Base-by-base conservation (phyloP, 2,888 invertebrate species). In the Hyalella azteca region DNA sequence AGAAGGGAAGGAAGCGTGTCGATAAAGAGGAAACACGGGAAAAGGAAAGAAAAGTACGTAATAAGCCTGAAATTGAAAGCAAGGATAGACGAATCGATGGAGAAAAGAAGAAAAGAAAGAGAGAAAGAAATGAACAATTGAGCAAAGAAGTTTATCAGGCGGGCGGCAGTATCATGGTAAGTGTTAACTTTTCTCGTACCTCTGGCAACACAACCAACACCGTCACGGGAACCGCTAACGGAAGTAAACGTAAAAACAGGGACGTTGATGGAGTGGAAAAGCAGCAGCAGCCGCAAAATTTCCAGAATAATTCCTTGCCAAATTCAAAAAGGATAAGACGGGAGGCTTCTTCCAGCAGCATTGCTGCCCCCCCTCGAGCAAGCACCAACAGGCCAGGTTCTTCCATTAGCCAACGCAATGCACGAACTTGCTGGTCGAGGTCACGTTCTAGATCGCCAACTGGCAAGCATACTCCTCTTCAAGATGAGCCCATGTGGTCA, bases 161-260 rank as follows among this genome's bases (percentile, higher is more conserved):
- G 15, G 96, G 96, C 3, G 95, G 96, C 88, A 96, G 95, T 87
- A 96, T 96, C 86, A 91, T 96, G 84, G 95, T 96, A 15, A 95
- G 95, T 88, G 95, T 96, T 26, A 95, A 95, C 88, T 96, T 96
- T 88, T 77, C 78, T 11, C 59, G 83, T 5, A 80, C 78, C 40
- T 77, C 79, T n/a, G 83, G 79, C 32, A 83, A 80, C 59, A 41
- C 40, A 15, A 75, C 40, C 9, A 45, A 45, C n/a, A 45, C 40
- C 3, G 45, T 45, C 29, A 75, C 41, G 0, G 75, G 40, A 9
- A n/a, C 40, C 22, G 45, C 13, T 19, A 75, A 45, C 32, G 26
- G 45, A 3, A 45, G 41, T 76, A 83, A 79, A 83, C 81, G 73
- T 80, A 83, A 75, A 81, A 81, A 50, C 73, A 76, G 32, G 81